Base-by-base conservation (phyloP, 2,888 invertebrate species). In the Oligia latruncula region DNA sequence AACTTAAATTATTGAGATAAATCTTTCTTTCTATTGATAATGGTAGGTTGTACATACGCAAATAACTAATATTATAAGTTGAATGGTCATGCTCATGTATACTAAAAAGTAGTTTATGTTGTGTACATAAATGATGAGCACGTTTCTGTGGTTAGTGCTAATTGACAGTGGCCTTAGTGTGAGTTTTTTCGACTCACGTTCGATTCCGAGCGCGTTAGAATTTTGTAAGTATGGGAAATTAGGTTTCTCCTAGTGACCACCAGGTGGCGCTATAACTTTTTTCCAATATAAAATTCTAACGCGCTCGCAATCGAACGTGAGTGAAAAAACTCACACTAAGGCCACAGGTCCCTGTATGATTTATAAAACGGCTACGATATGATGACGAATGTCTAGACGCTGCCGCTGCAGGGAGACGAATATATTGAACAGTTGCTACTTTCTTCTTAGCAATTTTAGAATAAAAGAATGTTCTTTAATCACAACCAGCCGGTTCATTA, bases 51-150 rank as follows among this genome's bases (percentile, higher is more conserved):
- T n/a, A 5, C 0, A 1, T 11, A 40, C 5, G 29, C 17, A 23
- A 60, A 52, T 29, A 29, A n/a, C 9, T 65, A 46, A 23, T 40
- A 40, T 46, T 20, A 35, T 23, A 58, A 35, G 35, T 58, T 72
- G 5, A 80, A 52, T 52, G 8, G 35, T 46, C 13, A 43, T 52
- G 8, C n/a, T 46, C 13, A 43, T 35, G 4, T 64, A 9, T 82
- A 65, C 35, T 40, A n/a, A n/a, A n/a, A 64, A 46, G 58, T 68
- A 70, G n/a, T 15, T 52, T 43, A 23, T 29, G 23, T n/a, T 72
- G 62, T 82, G 77, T 73, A 35, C 35, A 73, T 62, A 52, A 64
- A 60, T 35, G 72, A 64, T 83, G 35, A 78, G 15, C 68, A 83
- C 64, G 78, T 70, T 17, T 43, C 49, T 55, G 40, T 62, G 29